Evolutionary conservation across 2,113 vertebrate genomes (phyloP).

Genomic region (Urocynchramus pylzowi): DNA sequence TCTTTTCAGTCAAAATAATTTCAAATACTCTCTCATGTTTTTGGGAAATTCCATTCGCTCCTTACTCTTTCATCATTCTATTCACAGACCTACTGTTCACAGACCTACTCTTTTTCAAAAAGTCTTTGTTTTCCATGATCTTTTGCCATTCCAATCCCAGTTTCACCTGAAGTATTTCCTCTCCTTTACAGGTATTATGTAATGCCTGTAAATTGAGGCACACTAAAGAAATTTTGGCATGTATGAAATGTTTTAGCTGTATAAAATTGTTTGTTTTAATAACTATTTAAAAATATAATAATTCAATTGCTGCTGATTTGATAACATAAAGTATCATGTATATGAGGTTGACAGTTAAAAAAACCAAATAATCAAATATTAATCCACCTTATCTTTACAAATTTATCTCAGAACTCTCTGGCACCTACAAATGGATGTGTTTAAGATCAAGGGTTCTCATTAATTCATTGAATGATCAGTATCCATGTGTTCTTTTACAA

Average conservation of each 20-base stretch:
- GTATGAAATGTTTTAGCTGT: neutral
- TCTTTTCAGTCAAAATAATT: conserved; percentile 6
- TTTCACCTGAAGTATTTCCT: neutral
- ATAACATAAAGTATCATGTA: neutral
- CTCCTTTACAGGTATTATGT: neutral
- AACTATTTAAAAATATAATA: neutral
- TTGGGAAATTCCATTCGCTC: neutral
- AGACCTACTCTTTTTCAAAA: neutral
- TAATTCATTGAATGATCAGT: neutral
- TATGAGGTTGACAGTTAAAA: neutral
- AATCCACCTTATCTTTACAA: neutral
- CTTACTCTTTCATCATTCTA: neutral
- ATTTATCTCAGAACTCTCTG: neutral
- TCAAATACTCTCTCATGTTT: neutral
- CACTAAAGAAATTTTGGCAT: neutral
- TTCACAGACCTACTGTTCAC: neutral
- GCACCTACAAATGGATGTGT: rapidly evolving
- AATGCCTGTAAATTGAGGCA: neutral
- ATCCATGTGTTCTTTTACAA: neutral
- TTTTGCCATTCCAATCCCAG: neutral
- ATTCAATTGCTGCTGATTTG: neutral
- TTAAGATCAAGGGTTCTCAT: neutral
- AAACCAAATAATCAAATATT: neutral
- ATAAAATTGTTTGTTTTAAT: neutral
- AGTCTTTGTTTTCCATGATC: neutral